These are phyloP conservation scores for Orchestes rusci DNA, from an alignment of 2,888 invertebrate genomes.

Conservation along the genomic window DNA sequence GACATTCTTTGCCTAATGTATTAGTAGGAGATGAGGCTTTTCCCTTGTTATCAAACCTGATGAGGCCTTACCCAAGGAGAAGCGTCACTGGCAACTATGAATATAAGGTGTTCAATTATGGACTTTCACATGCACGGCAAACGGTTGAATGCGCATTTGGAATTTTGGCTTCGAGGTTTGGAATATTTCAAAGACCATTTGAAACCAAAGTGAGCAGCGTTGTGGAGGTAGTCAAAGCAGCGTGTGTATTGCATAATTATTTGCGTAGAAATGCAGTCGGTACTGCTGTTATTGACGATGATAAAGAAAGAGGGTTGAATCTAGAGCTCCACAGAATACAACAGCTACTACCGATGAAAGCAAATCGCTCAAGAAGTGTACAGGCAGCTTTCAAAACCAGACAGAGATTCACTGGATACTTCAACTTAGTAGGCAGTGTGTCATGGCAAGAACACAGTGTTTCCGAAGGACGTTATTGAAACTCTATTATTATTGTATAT, in stretches of 20 bases:
- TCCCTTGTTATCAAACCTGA: slow-evolving; percentile 1
- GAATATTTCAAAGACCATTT: slow-evolving; percentile 20
- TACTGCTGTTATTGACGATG: too few species aligned
- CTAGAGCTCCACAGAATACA: too few species aligned
- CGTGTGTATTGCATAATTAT: slow-evolving; percentile 28
- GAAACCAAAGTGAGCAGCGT: slow-evolving; percentile 23
- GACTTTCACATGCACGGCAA: slow-evolving; percentile 13
- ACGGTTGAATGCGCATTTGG: slow-evolving; percentile 26
- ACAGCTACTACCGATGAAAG: too few species aligned
- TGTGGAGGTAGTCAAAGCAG: slow-evolving; percentile 18
- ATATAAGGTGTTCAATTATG: slow-evolving; percentile 18
- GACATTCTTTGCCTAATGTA: slow-evolving; percentile 28
- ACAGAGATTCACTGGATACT: too few species aligned
- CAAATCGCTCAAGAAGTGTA: too few species aligned
- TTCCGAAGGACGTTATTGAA: too few species aligned
- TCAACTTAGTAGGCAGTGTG: too few species aligned
- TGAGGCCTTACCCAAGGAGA: slow-evolving; percentile 9
- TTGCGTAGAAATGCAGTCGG: too few species aligned
- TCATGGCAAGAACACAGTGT: too few species aligned
- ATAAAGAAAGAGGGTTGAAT: too few species aligned
- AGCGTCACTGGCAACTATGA: slow-evolving; percentile 1
- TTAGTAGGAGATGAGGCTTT: slow-evolving; percentile 42
- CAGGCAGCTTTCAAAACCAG: too few species aligned
- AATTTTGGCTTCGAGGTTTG: slow-evolving; percentile 15
- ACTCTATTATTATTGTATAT: too few species aligned